Conservation (phyloP, 1,140 invertebrate species). For the Agrypnia vestita region DNA sequence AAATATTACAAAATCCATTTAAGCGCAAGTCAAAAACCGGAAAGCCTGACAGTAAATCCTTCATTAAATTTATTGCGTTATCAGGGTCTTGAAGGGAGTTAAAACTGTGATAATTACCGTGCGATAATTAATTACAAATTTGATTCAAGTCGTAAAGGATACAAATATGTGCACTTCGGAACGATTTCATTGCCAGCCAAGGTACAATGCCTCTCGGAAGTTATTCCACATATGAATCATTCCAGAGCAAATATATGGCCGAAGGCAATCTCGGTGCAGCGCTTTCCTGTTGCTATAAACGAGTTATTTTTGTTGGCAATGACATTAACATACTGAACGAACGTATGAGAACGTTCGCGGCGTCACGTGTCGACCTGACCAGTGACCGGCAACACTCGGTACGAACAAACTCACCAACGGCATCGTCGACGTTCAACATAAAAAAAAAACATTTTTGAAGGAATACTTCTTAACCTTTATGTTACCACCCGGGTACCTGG, state of each 20-base stretch:
- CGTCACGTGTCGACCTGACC: constrained; percentile 13
- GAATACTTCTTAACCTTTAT: too few species aligned
- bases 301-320: constrained; percentile 38
- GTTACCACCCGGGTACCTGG: too few species aligned
- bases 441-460: too few species aligned
- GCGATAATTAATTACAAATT: too few species aligned
- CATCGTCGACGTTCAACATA: too few species aligned
- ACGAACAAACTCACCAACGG: background rate
- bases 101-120: too few species aligned
- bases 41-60: too few species aligned
- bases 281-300: constrained; percentile 15
- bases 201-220: constrained; percentile 26
- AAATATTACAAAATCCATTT: too few species aligned
- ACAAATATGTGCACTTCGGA: background rate
- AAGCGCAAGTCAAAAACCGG: too few species aligned
- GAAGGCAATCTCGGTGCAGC: background rate
- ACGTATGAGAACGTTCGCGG: constrained; percentile 13
- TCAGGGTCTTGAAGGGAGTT: too few species aligned
- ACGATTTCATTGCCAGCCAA: constrained; percentile 1
- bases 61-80: too few species aligned
- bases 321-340: constrained; percentile 40
- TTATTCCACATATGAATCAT: constrained; percentile 9
- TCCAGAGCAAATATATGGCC: constrained; percentile 22
- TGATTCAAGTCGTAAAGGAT: background rate
- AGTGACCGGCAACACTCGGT: background rate